Base-by-base conservation (phyloP, 2,888 invertebrate species). In the Crocallis elinguaria region DNA sequence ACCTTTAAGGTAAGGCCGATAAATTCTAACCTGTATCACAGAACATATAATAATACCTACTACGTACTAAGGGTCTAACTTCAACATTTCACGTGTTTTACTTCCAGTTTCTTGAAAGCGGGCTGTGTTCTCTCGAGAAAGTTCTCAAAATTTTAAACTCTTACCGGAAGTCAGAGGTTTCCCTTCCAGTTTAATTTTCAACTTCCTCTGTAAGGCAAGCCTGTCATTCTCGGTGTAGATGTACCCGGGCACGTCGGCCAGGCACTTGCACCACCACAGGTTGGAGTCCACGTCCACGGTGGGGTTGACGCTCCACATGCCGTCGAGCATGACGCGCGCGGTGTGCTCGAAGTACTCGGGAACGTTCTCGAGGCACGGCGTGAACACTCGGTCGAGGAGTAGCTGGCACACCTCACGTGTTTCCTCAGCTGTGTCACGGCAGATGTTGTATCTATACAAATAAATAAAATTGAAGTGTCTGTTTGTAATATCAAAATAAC, bases 271-370 rank as follows among this genome's bases (percentile, higher is more conserved):
- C 65, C 92, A 93, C 68, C 92, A 93, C 9, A 94, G 71, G 69
- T 93, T 93, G 0, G 79, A 79, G 0, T 82, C 77, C 0, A 71
- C 49, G 30, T 93, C 88, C 4, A 95, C 84, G 0, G 95, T 84
- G 25, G 95, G 95, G 75, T 94, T 94, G 33, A 95, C 84, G 2
- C 92, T 92, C 94, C 94, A 95, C 73, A 96, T 81, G 0, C 96
- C 96, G 39, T 94, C 88, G 1, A 96, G 75, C 70, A 96, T 84
- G 0, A 93, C 92, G 0, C 86, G 79, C 0, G 95, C 88, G 94
- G 96, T 94, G 62, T 93, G 82, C 42, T 94, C 85, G 79, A 95
- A 96, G 44, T 94, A 89, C 32, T 93, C 85, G 0, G 93, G 92
- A 1, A 93, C 93, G 35, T 92, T 87, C 42, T 92, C 89, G 7